Evolutionary conservation across 2,888 invertebrate species (phyloP), one percentile per base, ranked within the genome.

Genomic region (Eugnorisma glareosa): DNA sequence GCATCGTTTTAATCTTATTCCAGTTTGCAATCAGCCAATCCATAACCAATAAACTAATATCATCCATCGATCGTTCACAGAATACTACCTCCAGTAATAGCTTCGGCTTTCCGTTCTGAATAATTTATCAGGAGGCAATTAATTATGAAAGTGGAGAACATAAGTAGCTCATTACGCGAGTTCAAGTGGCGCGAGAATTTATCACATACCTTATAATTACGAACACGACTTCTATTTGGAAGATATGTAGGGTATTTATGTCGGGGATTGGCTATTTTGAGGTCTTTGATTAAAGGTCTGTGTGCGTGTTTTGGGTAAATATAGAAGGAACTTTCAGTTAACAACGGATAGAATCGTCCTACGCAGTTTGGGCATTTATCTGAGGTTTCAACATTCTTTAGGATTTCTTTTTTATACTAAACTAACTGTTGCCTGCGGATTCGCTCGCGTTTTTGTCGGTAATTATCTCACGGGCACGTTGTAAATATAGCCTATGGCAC

Each of bases 41-140:
- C 40, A 1, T 35, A 31, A 2, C 40, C 11, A 43, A 67, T 51
- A 31, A 61, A 40, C 24, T 69, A 21, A 15, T 51, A 35, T 37
- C 45, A 28, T 67, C n/a, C n/a, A 86, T 71, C 70, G 85, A 89
- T 88, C 82, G 79, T 24, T 57, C 37, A 75, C 81, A 80, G 89
- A 90, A 89, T 86, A 88, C 77, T 73, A 59, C 75, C 77, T 31
- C 45, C 74, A 67, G 79, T 86, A 87, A 84, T 82, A 82, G 81
- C 88, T 81, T 71, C 76, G 83, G 84, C 86, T 89, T 90, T 84
- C 83, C 85, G 84, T 89, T 82, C 87, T 75, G 85, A 89, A 88
- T 91, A 93, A 91, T 92, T 91, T 92, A 92, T 93, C 88, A 90
- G 83, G 79, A 85, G 86, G 87, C 89, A 90, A 92, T 93, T 92